Conservation (phyloP, 2,888 invertebrate species). For the Zhengitettix transpicula region DNA sequence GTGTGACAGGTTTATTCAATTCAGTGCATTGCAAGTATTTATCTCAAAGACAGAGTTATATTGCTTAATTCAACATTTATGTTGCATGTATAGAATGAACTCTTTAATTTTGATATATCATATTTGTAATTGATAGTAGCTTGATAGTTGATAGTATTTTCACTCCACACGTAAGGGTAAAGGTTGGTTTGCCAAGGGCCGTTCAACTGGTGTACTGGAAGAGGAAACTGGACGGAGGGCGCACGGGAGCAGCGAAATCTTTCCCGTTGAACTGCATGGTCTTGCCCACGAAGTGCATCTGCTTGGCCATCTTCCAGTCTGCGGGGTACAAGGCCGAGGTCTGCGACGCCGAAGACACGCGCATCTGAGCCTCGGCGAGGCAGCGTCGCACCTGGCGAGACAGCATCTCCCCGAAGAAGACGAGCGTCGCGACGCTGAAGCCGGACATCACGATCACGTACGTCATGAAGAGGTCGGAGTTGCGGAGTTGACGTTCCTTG, state of each 20-base stretch:
- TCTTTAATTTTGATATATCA: no score
- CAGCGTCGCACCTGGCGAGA: not conserved
- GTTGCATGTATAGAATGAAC: no score
- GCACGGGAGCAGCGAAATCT: not conserved
- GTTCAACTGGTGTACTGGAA: constrained; percentile 31
- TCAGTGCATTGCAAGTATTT: no score
- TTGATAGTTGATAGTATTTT: no score
- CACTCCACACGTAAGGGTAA: no score
- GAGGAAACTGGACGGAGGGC: constrained; percentile 42
- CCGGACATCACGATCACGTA: constrained; percentile 60
- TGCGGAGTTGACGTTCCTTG: constrained; percentile 57
- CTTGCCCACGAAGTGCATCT: not conserved
- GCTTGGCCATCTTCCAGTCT: not conserved
- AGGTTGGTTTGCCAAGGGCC: not conserved
- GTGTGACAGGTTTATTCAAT: no score
- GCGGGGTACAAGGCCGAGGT: not conserved
- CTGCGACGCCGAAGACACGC: not conserved
- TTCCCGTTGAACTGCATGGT: not conserved
- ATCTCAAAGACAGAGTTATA: no score
- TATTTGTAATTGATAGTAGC: no score
- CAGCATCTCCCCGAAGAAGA: constrained; percentile 47
- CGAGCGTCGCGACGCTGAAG: constrained; percentile 41
- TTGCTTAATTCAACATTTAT: no score
- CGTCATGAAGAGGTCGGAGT: constrained; percentile 62
- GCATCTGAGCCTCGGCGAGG: not conserved